Evolutionary conservation across 2,797 vertebrate genomes (phyloP), one percentile per base, ranked within the genome.

Genomic region (Phoeniculus purpureus): DNA sequence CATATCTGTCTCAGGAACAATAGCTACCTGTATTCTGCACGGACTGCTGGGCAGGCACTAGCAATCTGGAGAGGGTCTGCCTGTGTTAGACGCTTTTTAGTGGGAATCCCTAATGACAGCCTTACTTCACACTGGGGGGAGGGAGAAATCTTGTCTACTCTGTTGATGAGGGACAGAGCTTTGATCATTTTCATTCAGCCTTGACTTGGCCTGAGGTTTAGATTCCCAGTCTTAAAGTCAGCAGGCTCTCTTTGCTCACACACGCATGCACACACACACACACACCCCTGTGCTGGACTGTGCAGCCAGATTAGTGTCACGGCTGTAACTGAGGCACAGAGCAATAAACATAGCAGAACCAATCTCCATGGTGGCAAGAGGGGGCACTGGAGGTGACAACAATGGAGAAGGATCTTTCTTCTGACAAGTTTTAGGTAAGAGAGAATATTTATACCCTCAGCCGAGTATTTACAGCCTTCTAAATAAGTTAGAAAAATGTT

Each of bases 1-100:
- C 97, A 98, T 97, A 97, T 97, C 97, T 98, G 97, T 97, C 97
- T 97, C 96, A 92, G 96, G 97, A 98, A 98, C 98, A 98, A 98
- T 98, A 98, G 98, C 96, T 97, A 98, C 97, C 97, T 98, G 98
- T 97, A 97, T 97, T 97, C 97, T 97, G 96, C 97, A 97, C 60
- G 93, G 97, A 93, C 96, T 95, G 96, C 96, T 98, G 97, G 97
- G 97, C 97, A 98, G 96, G 90, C 97, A 91, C 94, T 94, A 94
- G 94, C 96, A 95, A 94, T 96, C 96, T 94, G 97, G 96, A 96
- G 96, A 96, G 97, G 96, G 95, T 97, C 97, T 97, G 96, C 95
- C 94, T 97, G 95, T 94, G 94, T 95, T 96, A 94, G 94, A 85
- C 86, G 94, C 94, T 96, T 96, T 94, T 96, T 94, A 96, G 96